Conservation (phyloP, 2,797 vertebrate species). For the Macrochelys suwanniensis region DNA sequence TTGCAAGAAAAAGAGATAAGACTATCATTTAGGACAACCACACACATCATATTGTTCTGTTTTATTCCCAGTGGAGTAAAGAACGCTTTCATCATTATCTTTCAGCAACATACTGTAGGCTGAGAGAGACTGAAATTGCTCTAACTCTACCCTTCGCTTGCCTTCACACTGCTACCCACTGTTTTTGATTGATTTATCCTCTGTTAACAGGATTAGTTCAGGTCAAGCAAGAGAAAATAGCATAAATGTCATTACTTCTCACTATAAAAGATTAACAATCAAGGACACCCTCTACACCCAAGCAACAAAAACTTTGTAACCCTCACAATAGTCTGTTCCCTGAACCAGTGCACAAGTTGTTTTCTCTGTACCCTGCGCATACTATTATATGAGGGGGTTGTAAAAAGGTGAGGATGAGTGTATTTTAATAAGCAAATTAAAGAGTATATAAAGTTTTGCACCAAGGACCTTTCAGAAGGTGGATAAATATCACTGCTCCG, state of each 20-base stretch:
- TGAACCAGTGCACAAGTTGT: not conserved
- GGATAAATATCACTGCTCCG: not conserved
- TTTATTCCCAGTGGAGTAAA: not conserved
- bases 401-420: not conserved
- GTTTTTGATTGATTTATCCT: not conserved
- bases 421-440: not conserved
- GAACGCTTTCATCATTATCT: not conserved
- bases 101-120: not conserved
- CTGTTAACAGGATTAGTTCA: not conserved
- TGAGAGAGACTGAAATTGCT: not conserved
- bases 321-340: not conserved
- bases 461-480: not conserved
- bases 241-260: not conserved
- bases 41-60: not conserved
- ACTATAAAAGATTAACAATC: too few species aligned
- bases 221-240: not conserved
- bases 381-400: not conserved
- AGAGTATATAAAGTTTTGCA: not conserved
- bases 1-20: not conserved
- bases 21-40: not conserved
- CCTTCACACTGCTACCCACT: not conserved
- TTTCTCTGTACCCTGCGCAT: not conserved
- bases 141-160: not conserved
- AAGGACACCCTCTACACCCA: fast-evolving
- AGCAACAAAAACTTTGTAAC: not conserved